These are phyloP conservation scores for Acleris emargana DNA, from an alignment of 2,888 invertebrate genomes.

Conservation along the genomic window DNA sequence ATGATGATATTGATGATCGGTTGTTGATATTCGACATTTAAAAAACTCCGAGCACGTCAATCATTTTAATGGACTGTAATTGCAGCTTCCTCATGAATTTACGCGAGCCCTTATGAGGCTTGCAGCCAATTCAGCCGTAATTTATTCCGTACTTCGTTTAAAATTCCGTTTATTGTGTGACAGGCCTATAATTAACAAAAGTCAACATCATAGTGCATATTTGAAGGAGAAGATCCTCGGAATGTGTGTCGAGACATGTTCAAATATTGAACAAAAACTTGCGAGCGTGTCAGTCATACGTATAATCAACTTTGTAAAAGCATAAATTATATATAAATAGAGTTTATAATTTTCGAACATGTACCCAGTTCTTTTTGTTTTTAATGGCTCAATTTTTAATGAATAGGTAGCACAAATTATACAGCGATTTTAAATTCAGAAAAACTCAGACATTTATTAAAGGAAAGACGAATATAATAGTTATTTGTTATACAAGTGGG, in stretches of 20 bases:
- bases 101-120: constrained; percentile 7
- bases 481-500: too few relatives aligned
- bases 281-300: constrained; percentile 7
- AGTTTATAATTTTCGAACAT: too few relatives aligned
- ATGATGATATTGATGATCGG: background rate
- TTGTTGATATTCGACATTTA: constrained; percentile 17
- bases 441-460: too few relatives aligned
- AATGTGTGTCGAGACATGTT: constrained; percentile 33
- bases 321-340: too few relatives aligned
- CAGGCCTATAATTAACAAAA: constrained; percentile 21
- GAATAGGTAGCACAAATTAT: too few relatives aligned
- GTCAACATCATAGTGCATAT: constrained; percentile 12
- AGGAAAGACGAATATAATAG: too few relatives aligned
- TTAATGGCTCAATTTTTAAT: too few relatives aligned
- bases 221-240: constrained; percentile 26
- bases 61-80: constrained; percentile 21
- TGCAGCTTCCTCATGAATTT: constrained; percentile 22
- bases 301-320: background rate
- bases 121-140: constrained; percentile 1
- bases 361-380: too few relatives aligned
- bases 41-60: background rate
- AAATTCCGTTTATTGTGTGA: constrained; percentile 5
- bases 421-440: too few relatives aligned
- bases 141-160: constrained; percentile 3
- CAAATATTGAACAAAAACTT: constrained; percentile 31